These are phyloP conservation scores for Erythrolamprus reginae DNA, from an alignment of 2,113 vertebrate species.

Conservation along the genomic window DNA sequence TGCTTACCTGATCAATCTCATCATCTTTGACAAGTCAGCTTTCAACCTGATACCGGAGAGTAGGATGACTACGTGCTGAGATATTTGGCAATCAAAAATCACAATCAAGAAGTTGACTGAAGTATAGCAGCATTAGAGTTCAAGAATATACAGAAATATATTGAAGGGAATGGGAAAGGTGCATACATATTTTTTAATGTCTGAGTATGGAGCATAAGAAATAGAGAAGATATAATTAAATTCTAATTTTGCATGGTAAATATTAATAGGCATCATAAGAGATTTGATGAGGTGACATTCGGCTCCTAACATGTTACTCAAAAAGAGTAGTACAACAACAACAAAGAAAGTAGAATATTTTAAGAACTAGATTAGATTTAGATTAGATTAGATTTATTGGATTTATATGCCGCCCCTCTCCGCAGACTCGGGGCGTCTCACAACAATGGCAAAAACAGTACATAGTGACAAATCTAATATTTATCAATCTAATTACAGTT, in stretches of 20 bases:
- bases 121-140: background rate
- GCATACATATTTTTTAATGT: background rate
- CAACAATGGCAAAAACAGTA: too few relatives aligned
- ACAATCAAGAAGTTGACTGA: background rate
- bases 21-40: background rate
- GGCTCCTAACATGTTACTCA: background rate
- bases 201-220: background rate
- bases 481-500: too few relatives aligned
- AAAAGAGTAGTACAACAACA: background rate
- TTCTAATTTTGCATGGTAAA: too few relatives aligned
- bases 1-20: background rate
- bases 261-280: background rate
- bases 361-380: too few relatives aligned
- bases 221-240: background rate
- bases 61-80: background rate
- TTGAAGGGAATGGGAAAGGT: background rate
- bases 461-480: too few relatives aligned
- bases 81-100: background rate
- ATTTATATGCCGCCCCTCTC: too few relatives aligned
- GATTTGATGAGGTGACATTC: background rate
- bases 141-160: background rate
- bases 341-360: background rate
- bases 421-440: too few relatives aligned
- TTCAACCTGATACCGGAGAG: background rate
- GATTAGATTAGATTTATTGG: too few relatives aligned